Percentiles rank a stretch among this genome's conserved stretches.
phyloP scores from a whole-genome alignment of 2,797 vertebrate species.

The Chrysocyon brachyurus region DNA sequence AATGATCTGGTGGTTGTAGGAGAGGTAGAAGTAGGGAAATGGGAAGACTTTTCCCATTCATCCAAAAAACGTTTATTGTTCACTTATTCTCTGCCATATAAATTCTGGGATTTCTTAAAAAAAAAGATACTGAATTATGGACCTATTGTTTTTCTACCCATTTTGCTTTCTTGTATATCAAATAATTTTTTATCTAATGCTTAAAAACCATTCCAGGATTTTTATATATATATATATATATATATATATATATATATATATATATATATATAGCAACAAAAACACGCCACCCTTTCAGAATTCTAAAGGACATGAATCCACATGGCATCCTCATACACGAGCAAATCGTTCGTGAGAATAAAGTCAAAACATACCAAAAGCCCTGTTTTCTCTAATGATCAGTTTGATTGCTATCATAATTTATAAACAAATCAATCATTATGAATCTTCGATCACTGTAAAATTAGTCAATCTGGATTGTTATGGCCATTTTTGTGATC shows the following conservation, averaged over 20 bases:
- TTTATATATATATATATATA: too few species aligned
- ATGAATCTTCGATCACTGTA: neutral
- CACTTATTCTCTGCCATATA: neutral
- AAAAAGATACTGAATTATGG: neutral
- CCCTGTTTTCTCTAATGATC: neutral
- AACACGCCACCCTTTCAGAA: neutral
- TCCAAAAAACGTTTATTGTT: too few species aligned
- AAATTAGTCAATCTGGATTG: neutral
- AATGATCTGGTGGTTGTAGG: too few species aligned
- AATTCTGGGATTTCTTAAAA: neutral
- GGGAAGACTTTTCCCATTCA: too few species aligned
- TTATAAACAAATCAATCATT: neutral
- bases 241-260: too few species aligned
- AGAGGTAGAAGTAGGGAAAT: too few species aligned
- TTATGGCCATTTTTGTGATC: neutral
- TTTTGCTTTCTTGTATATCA: neutral
- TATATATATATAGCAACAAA: too few species aligned
- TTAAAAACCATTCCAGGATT: neutral
- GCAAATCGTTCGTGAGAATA: neutral
- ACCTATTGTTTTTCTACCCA: neutral
- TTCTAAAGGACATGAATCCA: neutral
- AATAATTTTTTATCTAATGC: neutral
- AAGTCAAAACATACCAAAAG: neutral
- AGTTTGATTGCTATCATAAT: neutral
- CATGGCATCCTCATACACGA: neutral